Percentiles rank a stretch among this genome's conserved stretches.
Conservation (phyloP, 2,888 invertebrate species). For the Acronicta aceris region DNA sequence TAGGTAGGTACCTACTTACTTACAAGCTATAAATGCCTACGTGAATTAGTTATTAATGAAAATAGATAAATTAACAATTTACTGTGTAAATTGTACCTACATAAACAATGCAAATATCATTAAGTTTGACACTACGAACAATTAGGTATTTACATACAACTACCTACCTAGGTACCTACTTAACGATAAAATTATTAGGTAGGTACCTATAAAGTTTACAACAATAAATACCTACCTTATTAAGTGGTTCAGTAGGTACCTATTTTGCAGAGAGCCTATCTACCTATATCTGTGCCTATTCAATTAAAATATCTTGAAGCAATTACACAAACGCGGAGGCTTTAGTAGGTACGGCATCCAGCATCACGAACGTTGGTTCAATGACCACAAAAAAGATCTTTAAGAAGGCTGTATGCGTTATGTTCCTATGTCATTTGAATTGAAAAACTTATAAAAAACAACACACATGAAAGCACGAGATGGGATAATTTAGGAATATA, state of each 20-base stretch:
- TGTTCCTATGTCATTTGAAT: not conserved
- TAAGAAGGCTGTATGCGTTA: slow-evolving; percentile 26
- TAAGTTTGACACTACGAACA: too few relatives aligned
- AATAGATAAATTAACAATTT: not conserved
- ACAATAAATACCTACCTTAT: slow-evolving; percentile 1
- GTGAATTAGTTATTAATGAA: not conserved
- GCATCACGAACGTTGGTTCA: slow-evolving; percentile 72
- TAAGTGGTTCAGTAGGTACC: not conserved
- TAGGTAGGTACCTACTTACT: too few relatives aligned
- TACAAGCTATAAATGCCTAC: not conserved
- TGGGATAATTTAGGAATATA: too few relatives aligned
- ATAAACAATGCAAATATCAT: not conserved
- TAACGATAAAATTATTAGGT: not conserved
- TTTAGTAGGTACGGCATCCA: slow-evolving; percentile 46
- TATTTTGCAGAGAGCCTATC: not conserved
- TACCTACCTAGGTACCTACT: not conserved
- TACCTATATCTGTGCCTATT: not conserved
- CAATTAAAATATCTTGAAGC: slow-evolving; percentile 21
- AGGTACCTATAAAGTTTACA: not conserved
- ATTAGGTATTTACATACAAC: too few relatives aligned
- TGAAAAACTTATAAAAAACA: not conserved
- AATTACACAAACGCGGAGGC: slow-evolving; percentile 62
- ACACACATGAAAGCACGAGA: not conserved
- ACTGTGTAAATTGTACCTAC: not conserved
- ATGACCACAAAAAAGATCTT: slow-evolving; percentile 66